Evolutionary conservation across 1,140 invertebrate genomes (phyloP), one percentile per base, ranked within the genome.

Genomic region (Oscheius sp.): DNA sequence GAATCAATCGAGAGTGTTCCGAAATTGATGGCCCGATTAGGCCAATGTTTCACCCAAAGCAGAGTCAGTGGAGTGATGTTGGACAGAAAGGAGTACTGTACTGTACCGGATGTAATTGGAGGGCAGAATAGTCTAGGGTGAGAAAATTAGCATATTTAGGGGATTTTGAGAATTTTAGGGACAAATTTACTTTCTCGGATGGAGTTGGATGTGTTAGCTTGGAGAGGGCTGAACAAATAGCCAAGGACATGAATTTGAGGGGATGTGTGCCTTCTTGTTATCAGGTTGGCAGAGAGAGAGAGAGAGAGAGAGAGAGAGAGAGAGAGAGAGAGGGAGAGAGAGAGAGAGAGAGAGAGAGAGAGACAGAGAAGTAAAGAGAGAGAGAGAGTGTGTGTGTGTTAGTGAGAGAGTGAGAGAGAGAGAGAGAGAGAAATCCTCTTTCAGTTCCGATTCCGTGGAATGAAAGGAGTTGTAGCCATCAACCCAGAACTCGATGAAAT

Each of bases 21-120:
- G 10, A 84, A 84, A 70, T 76, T 78, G 59, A 80, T 84, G 70
- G 77, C 83, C 2, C 59, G 83, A 28, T 67, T 84, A 64, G 83
- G 83, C 3, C 80, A 80, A 34, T 78, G 77, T 52, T 83, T 84
- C 61, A 82, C 80, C 2, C 80, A 81, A 73, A 79, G 15, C 35
- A 42, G n/a, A n/a, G n/a, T n/a, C n/a, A 32, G 34, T 20, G 42
- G 52, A 15, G 28, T 26, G 29, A 18, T 13, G 2, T 38, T 76
- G 18, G n/a, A 13, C 26, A 18, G 3, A 0, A 38, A 45, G 7
- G 35, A 70, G 18, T 75, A 18, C 59, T 7, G 10, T 15, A 31
- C 31, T 23, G 36, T 32, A 7, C 52, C 15, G 36, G 73, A 75
- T 38, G 31, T 75, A 23, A 28, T 69, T 38, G 73, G 73, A 13